Conservation (phyloP, 2,113 vertebrate species). For the Pontoporia blainvillei region DNA sequence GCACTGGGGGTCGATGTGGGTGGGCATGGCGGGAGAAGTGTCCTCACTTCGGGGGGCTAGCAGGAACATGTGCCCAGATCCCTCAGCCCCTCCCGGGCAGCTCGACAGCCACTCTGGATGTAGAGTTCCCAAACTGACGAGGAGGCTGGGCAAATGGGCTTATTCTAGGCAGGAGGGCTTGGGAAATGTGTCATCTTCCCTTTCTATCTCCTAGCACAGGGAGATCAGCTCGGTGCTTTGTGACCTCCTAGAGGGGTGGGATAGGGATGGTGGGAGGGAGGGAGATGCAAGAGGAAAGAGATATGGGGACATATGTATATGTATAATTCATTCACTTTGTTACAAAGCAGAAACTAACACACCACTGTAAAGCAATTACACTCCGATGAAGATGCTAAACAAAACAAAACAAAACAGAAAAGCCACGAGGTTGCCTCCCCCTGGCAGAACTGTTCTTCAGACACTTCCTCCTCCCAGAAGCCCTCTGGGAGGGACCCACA, state of each 20-base stretch:
- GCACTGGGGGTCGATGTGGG: accelerated
- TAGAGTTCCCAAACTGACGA: background rate
- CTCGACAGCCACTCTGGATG: background rate
- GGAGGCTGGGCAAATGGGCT: background rate
- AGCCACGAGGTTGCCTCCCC: background rate
- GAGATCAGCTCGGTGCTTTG: too few relatives aligned
- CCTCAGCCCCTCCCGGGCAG: background rate
- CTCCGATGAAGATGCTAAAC: too few relatives aligned
- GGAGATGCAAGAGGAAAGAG: too few relatives aligned
- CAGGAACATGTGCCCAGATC: background rate
- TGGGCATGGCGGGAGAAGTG: accelerated
- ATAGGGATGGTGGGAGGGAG: too few relatives aligned
- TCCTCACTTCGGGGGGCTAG: background rate
- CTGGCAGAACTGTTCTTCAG: background rate
- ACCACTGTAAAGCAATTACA: too few relatives aligned
- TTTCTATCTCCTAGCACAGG: background rate
- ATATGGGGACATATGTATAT: too few relatives aligned
- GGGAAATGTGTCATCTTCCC: background rate
- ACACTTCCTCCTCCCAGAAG: background rate
- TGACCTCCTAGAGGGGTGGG: too few relatives aligned
- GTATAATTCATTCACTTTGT: too few relatives aligned
- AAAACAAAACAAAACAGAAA: background rate
- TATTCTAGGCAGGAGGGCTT: background rate
- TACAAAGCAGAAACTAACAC: too few relatives aligned
- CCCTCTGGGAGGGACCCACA: background rate